These are phyloP conservation scores for Alexandromys fortis DNA, from an alignment of 2,113 vertebrate species.

Conservation along the genomic window DNA sequence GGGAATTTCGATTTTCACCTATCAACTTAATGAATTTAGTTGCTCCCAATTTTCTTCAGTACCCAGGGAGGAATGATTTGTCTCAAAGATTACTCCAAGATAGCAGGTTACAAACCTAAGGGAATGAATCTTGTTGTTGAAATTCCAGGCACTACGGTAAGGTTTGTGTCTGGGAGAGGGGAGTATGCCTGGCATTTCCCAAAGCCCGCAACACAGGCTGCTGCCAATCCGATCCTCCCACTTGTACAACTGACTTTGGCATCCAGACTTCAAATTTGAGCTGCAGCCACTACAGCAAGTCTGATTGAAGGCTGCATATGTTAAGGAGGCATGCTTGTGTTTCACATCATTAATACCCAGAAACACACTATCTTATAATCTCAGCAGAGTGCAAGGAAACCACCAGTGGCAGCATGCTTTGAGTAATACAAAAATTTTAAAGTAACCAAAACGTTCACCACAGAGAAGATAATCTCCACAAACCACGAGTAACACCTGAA, in stretches of 20 bases:
- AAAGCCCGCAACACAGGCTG: conserved; percentile 26
- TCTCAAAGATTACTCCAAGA: conserved; percentile 56
- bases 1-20: conserved; percentile 55
- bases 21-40: conserved; percentile 26
- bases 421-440: not conserved
- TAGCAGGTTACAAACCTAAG: conserved; percentile 34
- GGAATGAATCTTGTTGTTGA: conserved; percentile 55
- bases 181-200: conserved; percentile 25
- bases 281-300: conserved; percentile 13
- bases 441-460: not conserved
- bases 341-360: conserved; percentile 41
- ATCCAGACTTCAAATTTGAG: conserved; percentile 54
- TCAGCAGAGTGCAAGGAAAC: not conserved
- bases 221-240: conserved; percentile 46
- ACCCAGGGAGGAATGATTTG: conserved; percentile 40
- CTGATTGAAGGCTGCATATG: conserved; percentile 49
- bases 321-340: conserved; percentile 37
- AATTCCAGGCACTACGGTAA: conserved; percentile 30
- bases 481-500: conserved; percentile 28
- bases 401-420: not conserved
- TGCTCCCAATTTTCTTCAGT: conserved; percentile 56
- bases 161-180: not conserved
- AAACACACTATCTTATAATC: conserved; percentile 1
- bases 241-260: conserved; percentile 50
- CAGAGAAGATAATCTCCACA: not conserved